Percentiles rank a stretch among this genome's conserved stretches.
These are phyloP conservation scores for Brachionus koreanus DNA, from an alignment of 1,140 invertebrate species.

Conservation along the genomic window DNA sequence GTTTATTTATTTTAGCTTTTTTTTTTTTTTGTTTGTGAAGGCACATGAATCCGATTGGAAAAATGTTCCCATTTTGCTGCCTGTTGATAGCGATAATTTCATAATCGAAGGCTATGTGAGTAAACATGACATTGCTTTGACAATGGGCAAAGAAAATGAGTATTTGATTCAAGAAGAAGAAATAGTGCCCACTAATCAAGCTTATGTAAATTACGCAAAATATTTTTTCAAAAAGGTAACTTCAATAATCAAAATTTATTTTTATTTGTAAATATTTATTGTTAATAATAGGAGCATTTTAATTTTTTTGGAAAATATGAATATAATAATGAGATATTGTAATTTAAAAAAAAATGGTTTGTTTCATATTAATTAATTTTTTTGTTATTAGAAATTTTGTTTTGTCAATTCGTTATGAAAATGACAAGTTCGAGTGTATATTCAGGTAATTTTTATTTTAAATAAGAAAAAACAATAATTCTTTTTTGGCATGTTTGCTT, in stretches of 20 bases:
- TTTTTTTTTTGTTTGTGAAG: background rate
- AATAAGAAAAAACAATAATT: background rate
- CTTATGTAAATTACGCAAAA: conserved; percentile 30
- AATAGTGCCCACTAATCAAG: conserved; percentile 9
- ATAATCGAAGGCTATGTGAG: background rate
- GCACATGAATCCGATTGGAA: background rate
- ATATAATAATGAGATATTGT: background rate
- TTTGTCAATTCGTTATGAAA: conserved; percentile 7
- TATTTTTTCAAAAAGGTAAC: background rate
- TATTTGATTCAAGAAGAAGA: conserved; percentile 4
- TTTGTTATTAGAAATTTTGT: background rate
- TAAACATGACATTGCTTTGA: background rate
- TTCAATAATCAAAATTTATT: background rate
- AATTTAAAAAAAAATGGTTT: background rate
- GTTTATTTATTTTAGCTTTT: background rate
- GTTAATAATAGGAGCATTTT: conserved; percentile 11
- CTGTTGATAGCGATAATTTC: background rate
- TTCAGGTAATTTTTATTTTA: background rate
- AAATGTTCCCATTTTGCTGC: conserved; percentile 19
- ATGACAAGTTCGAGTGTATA: background rate
- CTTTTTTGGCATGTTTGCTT: background rate
- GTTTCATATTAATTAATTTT: background rate
- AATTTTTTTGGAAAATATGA: conserved; percentile 12
- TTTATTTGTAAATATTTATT: background rate
- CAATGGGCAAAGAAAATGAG: background rate